phyloP scores from a whole-genome alignment of 2,797 vertebrate species.

The Coregonus sp. region DNA sequence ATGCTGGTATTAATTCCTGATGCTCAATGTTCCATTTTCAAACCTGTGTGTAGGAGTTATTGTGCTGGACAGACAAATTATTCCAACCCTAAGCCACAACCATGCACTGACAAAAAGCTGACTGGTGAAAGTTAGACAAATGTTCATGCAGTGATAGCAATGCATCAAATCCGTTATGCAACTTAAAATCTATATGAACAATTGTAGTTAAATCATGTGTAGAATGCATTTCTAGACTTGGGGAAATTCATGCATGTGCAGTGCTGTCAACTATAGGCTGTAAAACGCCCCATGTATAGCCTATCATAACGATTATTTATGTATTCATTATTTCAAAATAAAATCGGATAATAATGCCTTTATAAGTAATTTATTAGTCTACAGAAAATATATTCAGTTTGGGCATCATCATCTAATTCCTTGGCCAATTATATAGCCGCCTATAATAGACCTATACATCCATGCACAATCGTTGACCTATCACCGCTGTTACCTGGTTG shows the following conservation, averaged over 20 bases:
- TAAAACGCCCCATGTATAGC: background rate
- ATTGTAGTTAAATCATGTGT: background rate
- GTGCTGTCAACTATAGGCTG: background rate
- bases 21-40: background rate
- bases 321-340: slow-evolving; percentile 12
- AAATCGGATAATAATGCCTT: background rate
- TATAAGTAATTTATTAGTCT: too few relatives aligned
- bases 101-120: background rate
- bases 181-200: background rate
- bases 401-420: slow-evolving; percentile 21
- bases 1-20: background rate
- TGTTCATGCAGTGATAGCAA: background rate
- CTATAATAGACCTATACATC: slow-evolving; percentile 26
- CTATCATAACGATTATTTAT: slow-evolving; percentile 19
- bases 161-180: background rate
- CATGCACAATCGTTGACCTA: slow-evolving; percentile 63
- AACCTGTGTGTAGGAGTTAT: background rate
- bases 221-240: background rate
- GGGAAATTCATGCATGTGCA: background rate
- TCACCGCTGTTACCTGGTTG: slow-evolving; percentile 70
- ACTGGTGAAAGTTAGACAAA: background rate
- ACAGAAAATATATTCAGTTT: slow-evolving; percentile 12
- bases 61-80: background rate
- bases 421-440: background rate
- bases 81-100: background rate